Evolutionary conservation across 2,113 vertebrate genomes (phyloP), one percentile per base, ranked within the genome.

Genomic region (Pluvianellus socialis): DNA sequence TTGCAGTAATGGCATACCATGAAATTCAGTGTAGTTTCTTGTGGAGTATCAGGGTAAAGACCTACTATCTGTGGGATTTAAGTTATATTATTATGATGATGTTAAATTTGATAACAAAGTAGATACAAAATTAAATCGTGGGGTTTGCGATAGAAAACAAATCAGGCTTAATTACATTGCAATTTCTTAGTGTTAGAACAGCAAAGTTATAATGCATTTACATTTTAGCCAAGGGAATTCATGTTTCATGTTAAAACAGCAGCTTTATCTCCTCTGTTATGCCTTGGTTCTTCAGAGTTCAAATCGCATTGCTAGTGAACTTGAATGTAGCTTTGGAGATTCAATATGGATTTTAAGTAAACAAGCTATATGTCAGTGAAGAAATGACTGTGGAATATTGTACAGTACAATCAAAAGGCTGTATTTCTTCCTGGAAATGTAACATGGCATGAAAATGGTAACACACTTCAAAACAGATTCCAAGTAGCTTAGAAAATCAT

Each of bases 161-260:
- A 92, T 88, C 58, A 83, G 27, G 50, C 47, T 95, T 93, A 96
- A 94, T 93, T 95, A 72, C 27, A n/a, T 55, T 82, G 42, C 45
- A 93, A 38, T 75, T 93, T 66, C 71, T 92, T 68, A 49, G 71
- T 73, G 79, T 83, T 45, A 74, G 66, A 88, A 93, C 8, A 88
- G 45, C 20, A 70, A 88, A 88, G n/a, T 83, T 76, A 79, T 68
- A 80, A 70, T 9, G 9, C 26, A 55, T 84, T 82, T 89, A 71
- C 12, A 2, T 38, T 90, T 92, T 85, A 75, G 10, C 76, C 70
- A 85, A 75, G 77, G 72, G 56, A 96, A 91, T 90, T 92, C 88
- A 95, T 22, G 63, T 66, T 95, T 88, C 26, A 27, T 50, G 59
- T 82, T 83, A 68, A 79, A 93, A 76, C 8, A 82, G 42, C 58